Evolutionary conservation across 2,797 vertebrate genomes (phyloP), one percentile per base, ranked within the genome.

Genomic region (Pseudomugil tenellus): DNA sequence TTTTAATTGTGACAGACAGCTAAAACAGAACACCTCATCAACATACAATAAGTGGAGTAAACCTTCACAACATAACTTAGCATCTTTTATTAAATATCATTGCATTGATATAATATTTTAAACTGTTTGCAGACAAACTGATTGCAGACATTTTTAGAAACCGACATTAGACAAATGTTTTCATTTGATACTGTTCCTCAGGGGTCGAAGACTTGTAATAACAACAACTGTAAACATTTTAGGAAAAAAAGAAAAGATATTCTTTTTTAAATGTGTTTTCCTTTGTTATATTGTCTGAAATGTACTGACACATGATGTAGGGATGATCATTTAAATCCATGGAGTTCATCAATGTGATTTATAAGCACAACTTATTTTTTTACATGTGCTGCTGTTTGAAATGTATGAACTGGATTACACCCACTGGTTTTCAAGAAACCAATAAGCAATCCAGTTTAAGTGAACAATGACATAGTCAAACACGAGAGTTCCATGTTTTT

Each of bases 1-100:
- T 6, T n/a, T 25, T 60, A 73, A 82, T 65, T 26, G 59, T 72
- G 68, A 79, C 16, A 9, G 70, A 67, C 70, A 58, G 51, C 23
- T 52, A 55, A 41, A 21, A 56, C 28, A 49, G 26, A 61, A 51
- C 35, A 53, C 34, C 64, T 62, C 55, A 53, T n/a, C 21, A 53
- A 19, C 16, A 48, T 23, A 48, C 23, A 29, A 48, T 34, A 65
- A 59, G 14, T 63, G 21, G 4, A 4, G 25, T 19, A 21, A 67
- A 55, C n/a, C 48, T 54, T 41, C 70, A 53, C 2, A 54, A 60
- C 25, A 58, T n/a, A 37, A 34, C 41, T 43, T n/a, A 43, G 3
- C 2, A n/a, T n/a, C 0, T 43, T 39, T 37, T 11, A 4, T n/a
- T 43, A n/a, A 43, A 43, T 43, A 17, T 0, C 10, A n/a, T n/a